Percentiles rank a stretch among this genome's conserved stretches.
phyloP scores from a whole-genome alignment of 2,888 invertebrate species.

The Cryptosula pallasiana region DNA sequence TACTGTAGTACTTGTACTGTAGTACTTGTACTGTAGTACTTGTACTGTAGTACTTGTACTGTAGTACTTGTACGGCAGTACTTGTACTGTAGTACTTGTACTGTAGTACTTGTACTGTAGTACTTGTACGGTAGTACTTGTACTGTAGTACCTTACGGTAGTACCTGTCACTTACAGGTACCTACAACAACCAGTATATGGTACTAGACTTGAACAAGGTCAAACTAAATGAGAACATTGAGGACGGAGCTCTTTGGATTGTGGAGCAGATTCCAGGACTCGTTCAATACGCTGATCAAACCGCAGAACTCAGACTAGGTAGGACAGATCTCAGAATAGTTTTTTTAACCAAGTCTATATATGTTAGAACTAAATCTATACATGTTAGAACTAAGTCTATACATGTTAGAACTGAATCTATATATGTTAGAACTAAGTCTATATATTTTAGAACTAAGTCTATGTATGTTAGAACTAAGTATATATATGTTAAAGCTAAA shows the following conservation, averaged over 20 bases:
- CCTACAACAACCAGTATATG: slow-evolving; percentile 54
- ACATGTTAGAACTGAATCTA: no score
- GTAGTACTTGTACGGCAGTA: background rate
- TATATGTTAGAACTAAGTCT: no score
- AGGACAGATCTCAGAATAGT: no score
- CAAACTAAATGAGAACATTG: slow-evolving; percentile 32
- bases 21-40: background rate
- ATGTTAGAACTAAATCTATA: no score
- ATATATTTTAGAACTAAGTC: no score
- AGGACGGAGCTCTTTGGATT: slow-evolving; percentile 46
- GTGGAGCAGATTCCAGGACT: slow-evolving; percentile 50
- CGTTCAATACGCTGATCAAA: slow-evolving; percentile 41
- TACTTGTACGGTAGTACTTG: background rate
- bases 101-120: background rate
- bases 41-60: background rate
- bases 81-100: background rate
- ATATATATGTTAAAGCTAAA: no score
- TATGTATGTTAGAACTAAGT: no score
- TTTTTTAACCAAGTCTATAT: no score
- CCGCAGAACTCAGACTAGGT: slow-evolving; percentile 43
- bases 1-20: background rate
- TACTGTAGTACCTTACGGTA: background rate
- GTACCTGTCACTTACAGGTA: slow-evolving; percentile 39
- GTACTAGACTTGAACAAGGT: slow-evolving; percentile 46
- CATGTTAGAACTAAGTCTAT: no score